Base-by-base conservation (phyloP, 2,888 invertebrate species). In the Erebia aethiops region DNA sequence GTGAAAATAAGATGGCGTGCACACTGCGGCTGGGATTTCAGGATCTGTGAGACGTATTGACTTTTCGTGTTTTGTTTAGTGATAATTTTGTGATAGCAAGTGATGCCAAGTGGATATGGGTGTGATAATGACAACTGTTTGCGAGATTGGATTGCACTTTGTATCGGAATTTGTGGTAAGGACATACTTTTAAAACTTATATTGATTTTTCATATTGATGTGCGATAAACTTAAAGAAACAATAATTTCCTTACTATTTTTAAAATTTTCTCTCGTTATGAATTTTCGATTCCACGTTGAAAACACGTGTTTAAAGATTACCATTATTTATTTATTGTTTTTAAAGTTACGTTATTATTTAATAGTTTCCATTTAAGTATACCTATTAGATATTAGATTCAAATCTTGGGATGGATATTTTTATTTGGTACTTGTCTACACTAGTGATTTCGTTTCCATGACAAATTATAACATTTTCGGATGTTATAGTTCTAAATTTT, bases 141-240 rank as follows among this genome's bases (percentile, higher is more conserved):
- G 78, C 88, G 87, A 87, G 82, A 89, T 88, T 91, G 91, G 90
- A 91, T 92, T 90, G 85, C 84, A 82, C 85, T 83, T 80, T 90
- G 89, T 85, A 77, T 81, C 77, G 84, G 87, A 80, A 78, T 87
- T 79, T 81, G 84, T 86, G 91, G 92, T 92, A 78, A 87, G 88
- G 61, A 5, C 18, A 52, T 35, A 16, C 11, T 61, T 61, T 11
- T 4, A 56, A 51, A 51, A n/a, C n/a, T n/a, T 51, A 49, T 14
- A 51, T 14, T 51, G n/a, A n/a, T 14, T n/a, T 5, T 54, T 54
- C 10, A 16, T 18, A 10, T 1, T n/a, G 14, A 51, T n/a, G 26
- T 35, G 57, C 57, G 16, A 14, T n/a, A 60, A 14, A 8, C 16
- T 60, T 10, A 60, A 18, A 41, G 58, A 35, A 35, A 56, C 13